Conservation (phyloP, 2,888 invertebrate genomes). For the Drosophila borealis region DNA sequence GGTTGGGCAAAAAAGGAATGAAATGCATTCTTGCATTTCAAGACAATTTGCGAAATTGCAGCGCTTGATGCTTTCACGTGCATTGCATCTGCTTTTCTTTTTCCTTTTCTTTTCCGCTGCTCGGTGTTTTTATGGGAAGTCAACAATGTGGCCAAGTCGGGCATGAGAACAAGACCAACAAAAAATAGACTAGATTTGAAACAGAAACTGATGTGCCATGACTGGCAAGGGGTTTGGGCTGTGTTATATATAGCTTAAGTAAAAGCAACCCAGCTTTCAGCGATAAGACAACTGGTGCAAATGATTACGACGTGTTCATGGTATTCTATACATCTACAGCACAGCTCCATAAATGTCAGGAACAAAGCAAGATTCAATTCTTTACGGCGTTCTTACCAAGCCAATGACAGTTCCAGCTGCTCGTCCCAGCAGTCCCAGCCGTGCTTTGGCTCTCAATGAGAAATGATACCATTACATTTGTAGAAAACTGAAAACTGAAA, state of each 20-base stretch:
- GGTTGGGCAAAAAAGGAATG: conserved; percentile 57
- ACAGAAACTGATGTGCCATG: conserved; percentile 19
- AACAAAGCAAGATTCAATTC: conserved; percentile 71
- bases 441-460: conserved; percentile 54
- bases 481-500: conserved; percentile 5
- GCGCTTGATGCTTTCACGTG: conserved; percentile 77
- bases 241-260: conserved; percentile 8
- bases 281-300: conserved; percentile 74
- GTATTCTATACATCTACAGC: conserved; percentile 33
- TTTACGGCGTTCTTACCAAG: conserved; percentile 60
- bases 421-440: conserved; percentile 10
- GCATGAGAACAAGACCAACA: conserved; percentile 25
- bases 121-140: conserved; percentile 70
- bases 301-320: conserved; percentile 74
- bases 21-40: conserved; percentile 75
- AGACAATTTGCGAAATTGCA: conserved; percentile 77
- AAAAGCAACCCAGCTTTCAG: conserved; percentile 55
- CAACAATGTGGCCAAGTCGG: conserved; percentile 66
- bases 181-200: conserved; percentile 17
- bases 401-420: conserved; percentile 40
- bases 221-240: background rate
- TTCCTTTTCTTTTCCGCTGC: conserved; percentile 16
- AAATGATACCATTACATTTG: conserved; percentile 63
- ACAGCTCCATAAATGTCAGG: conserved; percentile 70
- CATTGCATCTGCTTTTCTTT: conserved; percentile 56